Conservation (phyloP, 2,797 vertebrate genomes). For the Intellagama lesueurii region DNA sequence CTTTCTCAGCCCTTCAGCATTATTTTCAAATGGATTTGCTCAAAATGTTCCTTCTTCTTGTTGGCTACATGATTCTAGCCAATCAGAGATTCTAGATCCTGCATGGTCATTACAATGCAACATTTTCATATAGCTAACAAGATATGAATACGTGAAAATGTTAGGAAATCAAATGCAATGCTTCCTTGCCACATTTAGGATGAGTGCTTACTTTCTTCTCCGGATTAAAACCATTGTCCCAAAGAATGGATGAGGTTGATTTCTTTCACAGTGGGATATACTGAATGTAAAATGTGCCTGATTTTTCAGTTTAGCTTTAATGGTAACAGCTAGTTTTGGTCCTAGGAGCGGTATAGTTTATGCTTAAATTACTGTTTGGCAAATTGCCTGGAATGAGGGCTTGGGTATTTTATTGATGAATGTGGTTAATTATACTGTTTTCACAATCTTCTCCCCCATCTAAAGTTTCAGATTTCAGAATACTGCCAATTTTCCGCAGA, state of each 20-base stretch:
- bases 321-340: background rate
- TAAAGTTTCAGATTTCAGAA: constrained; percentile 7
- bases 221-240: background rate
- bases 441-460: background rate
- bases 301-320: background rate
- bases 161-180: background rate
- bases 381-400: background rate
- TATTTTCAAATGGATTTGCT: background rate
- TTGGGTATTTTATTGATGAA: background rate
- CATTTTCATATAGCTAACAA: background rate
- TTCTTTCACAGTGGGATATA: background rate
- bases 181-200: background rate
- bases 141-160: background rate
- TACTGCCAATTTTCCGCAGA: background rate
- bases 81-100: background rate
- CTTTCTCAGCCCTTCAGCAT: background rate
- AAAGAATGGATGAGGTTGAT: background rate
- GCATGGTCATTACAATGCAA: background rate
- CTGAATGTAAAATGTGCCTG: background rate
- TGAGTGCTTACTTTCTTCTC: background rate
- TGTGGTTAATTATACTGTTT: constrained; percentile 1
- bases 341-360: background rate
- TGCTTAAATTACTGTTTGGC: background rate
- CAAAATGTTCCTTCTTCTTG: background rate
- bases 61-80: background rate